Conservation (phyloP, 2,797 vertebrate species). For the Parauchenoglanis ngamensis region DNA sequence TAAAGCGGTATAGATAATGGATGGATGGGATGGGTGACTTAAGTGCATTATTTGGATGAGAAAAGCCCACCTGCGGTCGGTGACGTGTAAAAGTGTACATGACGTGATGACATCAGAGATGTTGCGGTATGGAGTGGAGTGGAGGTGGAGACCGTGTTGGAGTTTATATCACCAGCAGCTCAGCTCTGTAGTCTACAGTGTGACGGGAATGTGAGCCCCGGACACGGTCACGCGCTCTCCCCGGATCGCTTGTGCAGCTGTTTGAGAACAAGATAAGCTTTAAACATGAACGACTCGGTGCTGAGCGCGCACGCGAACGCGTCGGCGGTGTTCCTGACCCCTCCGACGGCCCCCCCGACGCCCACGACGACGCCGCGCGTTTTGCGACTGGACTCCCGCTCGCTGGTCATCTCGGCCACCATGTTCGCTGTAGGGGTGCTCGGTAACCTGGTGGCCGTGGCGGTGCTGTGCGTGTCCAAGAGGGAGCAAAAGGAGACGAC, state of each 20-base stretch:
- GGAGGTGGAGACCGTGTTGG: background rate
- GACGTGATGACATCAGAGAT: background rate
- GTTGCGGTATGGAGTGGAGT: background rate
- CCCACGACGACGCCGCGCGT: conserved; percentile 57
- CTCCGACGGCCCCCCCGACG: conserved; percentile 43
- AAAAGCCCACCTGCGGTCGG: background rate
- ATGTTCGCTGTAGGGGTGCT: conserved; percentile 81
- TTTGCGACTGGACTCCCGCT: conserved; percentile 70
- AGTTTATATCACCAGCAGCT: conserved; percentile 28
- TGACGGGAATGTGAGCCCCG: background rate
- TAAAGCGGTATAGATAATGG: too few species aligned
- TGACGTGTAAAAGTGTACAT: background rate
- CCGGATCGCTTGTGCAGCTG: background rate
- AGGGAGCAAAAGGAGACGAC: conserved; percentile 82
- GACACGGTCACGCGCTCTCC: background rate
- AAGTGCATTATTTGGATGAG: background rate
- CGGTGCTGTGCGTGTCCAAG: conserved; percentile 78
- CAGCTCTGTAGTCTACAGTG: background rate
- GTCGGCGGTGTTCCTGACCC: conserved; percentile 59
- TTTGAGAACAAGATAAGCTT: background rate
- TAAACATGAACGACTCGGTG: conserved; percentile 33
- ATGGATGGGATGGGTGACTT: too few species aligned
- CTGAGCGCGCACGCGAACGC: conserved; percentile 59
- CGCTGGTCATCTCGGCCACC: conserved; percentile 75
- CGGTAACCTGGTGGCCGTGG: conserved; percentile 79